Conservation (phyloP, 2,888 invertebrate species). For the Drosophila lutescens region DNA sequence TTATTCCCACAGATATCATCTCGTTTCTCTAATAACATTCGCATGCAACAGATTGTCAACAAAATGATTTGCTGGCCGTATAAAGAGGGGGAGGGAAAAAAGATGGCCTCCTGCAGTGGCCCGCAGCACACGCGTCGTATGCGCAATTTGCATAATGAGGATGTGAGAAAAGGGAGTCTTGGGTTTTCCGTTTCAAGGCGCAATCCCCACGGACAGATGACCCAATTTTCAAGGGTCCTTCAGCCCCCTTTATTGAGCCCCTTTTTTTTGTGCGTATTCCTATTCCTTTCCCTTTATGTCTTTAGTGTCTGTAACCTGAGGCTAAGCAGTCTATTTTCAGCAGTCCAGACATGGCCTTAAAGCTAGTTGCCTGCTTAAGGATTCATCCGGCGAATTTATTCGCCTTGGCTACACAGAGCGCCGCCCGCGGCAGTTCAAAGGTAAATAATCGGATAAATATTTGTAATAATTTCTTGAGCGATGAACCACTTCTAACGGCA, state of each 20-base stretch:
- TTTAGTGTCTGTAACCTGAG: slow-evolving; percentile 66
- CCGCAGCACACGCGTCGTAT: slow-evolving; percentile 59
- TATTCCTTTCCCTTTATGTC: slow-evolving; percentile 31
- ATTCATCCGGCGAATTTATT: slow-evolving; percentile 56
- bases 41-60: slow-evolving; percentile 66
- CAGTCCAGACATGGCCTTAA: slow-evolving; percentile 60
- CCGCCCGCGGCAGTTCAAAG: slow-evolving; percentile 62
- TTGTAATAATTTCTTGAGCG: slow-evolving; percentile 46
- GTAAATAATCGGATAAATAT: slow-evolving; percentile 71
- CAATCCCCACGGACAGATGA: slow-evolving; percentile 34
- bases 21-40: slow-evolving; percentile 24
- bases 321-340: slow-evolving; percentile 48
- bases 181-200: slow-evolving; percentile 47
- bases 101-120: slow-evolving; percentile 47
- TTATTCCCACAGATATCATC: slow-evolving; percentile 18
- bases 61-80: slow-evolving; percentile 41
- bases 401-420: slow-evolving; percentile 22
- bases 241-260: slow-evolving; percentile 28
- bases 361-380: slow-evolving; percentile 57
- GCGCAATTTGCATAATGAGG: slow-evolving; percentile 75
- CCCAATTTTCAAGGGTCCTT: slow-evolving; percentile 61
- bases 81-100: slow-evolving; percentile 35
- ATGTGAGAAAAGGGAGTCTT: slow-evolving; percentile 17
- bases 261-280: slow-evolving; percentile 8
- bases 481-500: slow-evolving; percentile 15